Evolutionary conservation across 2,888 invertebrate genomes (phyloP).

Genomic region (Epistrophe grossulariae): DNA sequence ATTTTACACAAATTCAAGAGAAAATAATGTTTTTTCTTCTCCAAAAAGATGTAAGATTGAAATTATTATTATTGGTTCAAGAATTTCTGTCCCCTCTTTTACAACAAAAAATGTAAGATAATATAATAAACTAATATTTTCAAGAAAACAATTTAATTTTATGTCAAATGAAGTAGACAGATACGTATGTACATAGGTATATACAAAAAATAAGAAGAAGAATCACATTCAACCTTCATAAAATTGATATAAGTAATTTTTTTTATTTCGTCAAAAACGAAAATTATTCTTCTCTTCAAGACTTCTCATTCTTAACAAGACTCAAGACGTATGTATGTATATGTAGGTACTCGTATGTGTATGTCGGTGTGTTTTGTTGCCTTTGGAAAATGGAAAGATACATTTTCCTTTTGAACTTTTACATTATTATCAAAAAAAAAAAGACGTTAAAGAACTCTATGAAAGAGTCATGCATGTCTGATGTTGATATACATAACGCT

Average conservation of each 20-base stretch:
- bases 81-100: not conserved
- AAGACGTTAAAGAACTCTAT: not conserved
- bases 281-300: slow-evolving; percentile 7
- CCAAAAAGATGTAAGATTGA: no score
- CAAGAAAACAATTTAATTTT: slow-evolving; percentile 38
- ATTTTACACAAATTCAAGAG: slow-evolving; percentile 6
- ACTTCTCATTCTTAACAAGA: not conserved
- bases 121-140: slow-evolving; percentile 35
- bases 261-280: not conserved
- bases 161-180: slow-evolving; percentile 31
- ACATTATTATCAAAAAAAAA: slow-evolving; percentile 5
- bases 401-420: slow-evolving; percentile 69
- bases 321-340: not conserved
- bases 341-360: not conserved
- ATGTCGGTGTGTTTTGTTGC: not conserved
- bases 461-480: slow-evolving; percentile 54
- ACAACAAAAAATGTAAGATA: not conserved
- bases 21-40: no score
- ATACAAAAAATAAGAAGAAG: not conserved
- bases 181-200: no score
- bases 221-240: slow-evolving; percentile 7
- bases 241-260: not conserved
- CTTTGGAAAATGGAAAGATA: slow-evolving; percentile 23
- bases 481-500: slow-evolving; percentile 64
- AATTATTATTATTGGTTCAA: not conserved